Conservation (phyloP, 2,797 vertebrate genomes). For the Botia almorhae region DNA sequence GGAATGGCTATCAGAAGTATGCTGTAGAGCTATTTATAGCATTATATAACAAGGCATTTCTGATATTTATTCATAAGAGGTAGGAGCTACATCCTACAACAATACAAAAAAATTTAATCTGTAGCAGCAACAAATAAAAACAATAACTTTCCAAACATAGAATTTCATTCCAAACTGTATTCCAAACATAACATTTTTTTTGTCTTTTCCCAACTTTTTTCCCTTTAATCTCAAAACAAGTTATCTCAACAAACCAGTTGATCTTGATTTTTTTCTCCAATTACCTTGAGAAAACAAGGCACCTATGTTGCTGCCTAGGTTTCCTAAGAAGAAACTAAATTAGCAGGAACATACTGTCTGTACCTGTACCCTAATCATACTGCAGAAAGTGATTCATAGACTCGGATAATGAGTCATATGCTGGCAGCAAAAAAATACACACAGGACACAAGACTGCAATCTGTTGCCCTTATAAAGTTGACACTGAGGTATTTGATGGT, state of each 20-base stretch:
- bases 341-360: neutral
- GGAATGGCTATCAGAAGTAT: neutral
- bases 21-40: neutral
- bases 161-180: too few species aligned
- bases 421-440: neutral
- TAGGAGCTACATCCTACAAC: neutral
- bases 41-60: neutral
- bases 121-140: neutral
- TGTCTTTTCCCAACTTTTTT: too few species aligned
- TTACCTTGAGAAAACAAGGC: neutral
- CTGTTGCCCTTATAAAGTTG: slow-evolving; percentile 39
- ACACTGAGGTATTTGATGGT: neutral
- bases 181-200: too few species aligned
- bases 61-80: neutral
- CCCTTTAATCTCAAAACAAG: neutral
- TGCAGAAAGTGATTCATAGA: neutral
- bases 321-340: neutral
- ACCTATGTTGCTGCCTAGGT: neutral
- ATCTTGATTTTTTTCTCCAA: neutral
- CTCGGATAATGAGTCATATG: neutral
- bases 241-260: neutral
- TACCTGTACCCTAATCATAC: neutral
- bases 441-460: slow-evolving; percentile 20
- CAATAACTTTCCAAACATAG: neutral
- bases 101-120: neutral